These are phyloP conservation scores for Pheosia tremula DNA, from an alignment of 2,888 invertebrate species.

Conservation along the genomic window DNA sequence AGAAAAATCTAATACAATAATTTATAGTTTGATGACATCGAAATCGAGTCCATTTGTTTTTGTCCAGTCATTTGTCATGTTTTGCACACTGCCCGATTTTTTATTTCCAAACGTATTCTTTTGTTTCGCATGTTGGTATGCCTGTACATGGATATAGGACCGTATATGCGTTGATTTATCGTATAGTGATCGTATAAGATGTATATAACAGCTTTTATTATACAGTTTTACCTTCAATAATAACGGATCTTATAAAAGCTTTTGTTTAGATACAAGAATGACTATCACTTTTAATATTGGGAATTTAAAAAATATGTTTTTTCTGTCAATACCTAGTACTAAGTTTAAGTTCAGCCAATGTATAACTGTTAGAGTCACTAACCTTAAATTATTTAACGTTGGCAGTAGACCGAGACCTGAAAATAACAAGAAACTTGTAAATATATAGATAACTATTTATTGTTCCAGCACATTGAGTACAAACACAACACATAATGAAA, in stretches of 20 bases:
- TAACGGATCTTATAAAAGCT: not conserved
- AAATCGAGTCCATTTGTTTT: not conserved
- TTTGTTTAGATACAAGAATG: not conserved
- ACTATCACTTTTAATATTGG: not conserved
- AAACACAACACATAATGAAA: too few relatives aligned
- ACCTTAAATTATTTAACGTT: conserved; percentile 93
- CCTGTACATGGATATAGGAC: not conserved
- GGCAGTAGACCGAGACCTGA: conserved; percentile 95
- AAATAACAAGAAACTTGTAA: conserved; percentile 42
- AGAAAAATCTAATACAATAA: conserved; percentile 4
- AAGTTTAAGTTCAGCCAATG: not conserved
- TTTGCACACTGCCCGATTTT: conserved; percentile 8
- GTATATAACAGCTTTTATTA: not conserved
- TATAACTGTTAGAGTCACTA: conserved; percentile 55
- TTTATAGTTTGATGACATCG: conserved; percentile 7
- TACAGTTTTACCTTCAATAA: not conserved
- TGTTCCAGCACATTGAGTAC: too few relatives aligned
- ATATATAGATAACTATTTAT: not conserved
- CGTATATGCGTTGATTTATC: conserved; percentile 5
- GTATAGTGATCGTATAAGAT: not conserved
- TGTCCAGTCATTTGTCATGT: conserved; percentile 7
- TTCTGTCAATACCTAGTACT: not conserved
- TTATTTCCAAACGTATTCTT: conserved; percentile 2
- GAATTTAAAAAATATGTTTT: not conserved
- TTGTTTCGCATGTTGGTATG: not conserved